phyloP scores from a whole-genome alignment of 2,113 vertebrate genomes.

The Picathartes gymnocephalus region DNA sequence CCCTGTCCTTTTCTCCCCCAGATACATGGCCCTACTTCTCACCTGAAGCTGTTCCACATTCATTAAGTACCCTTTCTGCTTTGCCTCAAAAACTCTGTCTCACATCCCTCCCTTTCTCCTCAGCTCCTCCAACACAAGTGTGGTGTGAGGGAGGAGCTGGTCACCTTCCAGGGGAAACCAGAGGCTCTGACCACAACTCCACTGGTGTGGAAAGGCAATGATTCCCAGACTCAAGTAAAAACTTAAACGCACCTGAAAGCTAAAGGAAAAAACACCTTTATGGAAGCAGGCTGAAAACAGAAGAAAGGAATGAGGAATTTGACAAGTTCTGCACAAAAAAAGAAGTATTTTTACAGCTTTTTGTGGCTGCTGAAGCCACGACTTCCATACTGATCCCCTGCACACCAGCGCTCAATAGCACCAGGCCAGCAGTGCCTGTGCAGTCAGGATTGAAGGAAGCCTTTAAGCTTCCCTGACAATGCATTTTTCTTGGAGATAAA shows the following conservation, averaged over 20 bases:
- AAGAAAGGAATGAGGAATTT: background rate
- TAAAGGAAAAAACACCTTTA: background rate
- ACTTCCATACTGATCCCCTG: background rate
- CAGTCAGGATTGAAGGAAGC: slow-evolving; percentile 35
- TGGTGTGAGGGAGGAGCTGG: background rate
- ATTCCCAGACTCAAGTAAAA: background rate
- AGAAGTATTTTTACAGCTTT: background rate
- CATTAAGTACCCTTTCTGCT: no score
- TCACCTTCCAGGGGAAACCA: background rate
- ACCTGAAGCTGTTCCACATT: background rate
- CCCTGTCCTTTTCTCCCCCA: background rate
- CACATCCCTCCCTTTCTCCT: background rate
- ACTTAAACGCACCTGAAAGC: background rate
- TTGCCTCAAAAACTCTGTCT: background rate
- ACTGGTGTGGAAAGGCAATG: background rate
- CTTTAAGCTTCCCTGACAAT: slow-evolving; percentile 48
- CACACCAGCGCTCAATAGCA: background rate
- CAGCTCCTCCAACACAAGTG: background rate
- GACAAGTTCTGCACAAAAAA: background rate
- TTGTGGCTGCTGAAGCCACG: background rate
- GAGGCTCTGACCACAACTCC: background rate
- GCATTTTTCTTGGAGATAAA: slow-evolving; percentile 40
- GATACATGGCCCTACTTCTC: accelerated
- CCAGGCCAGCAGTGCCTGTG: slow-evolving; percentile 6
- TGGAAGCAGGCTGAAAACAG: background rate